Evolutionary conservation across 2,113 vertebrate genomes (phyloP), one percentile per base, ranked within the genome.

Genomic region (Otis tarda): DNA sequence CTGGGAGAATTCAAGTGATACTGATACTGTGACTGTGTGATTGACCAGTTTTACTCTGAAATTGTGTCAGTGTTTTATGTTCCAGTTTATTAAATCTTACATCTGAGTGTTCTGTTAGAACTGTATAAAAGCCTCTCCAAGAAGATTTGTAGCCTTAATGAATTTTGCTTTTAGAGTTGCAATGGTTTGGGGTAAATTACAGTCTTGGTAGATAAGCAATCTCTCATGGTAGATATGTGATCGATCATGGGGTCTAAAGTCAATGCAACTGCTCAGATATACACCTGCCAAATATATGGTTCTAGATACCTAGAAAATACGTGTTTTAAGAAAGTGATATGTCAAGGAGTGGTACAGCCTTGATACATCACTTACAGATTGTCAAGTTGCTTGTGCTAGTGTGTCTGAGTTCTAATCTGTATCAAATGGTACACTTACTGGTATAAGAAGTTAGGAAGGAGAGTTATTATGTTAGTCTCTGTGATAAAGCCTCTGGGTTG

Each of bases 361-460:
- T 73, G 43, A 31, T 63, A 22, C 11, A 12, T 45, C 27, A 6
- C 23, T 73, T 77, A 4, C 4, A 3, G 9, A 13, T 45, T 37
- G 4, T 69, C 14, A 21, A 14, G 33, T 76, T 89, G 65, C 55
- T 70, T 77, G 35, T 47, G 12, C 47, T 43, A 0, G n/a, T 39
- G 37, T 81, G 28, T 17, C 61, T 92, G 71, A 37, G 17, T 21
- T 82, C 49, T 67, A 15, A 60, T 75, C 80, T 49, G 0, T 59
- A 30, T 74, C 2, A 7, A 33, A 33, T 30, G 8, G 21, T 33
- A 39, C 23, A 6, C 12, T 60, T 59, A 9, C 4, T 0, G 0
- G 7, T 50, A 39, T 49, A 31, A 39, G 53, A 84, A 56, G 8
- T 50, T 56, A 49, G 17, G 39, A 73, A 33, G 49, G 27, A 73